These are phyloP conservation scores for Drosophila macrothrix DNA, from an alignment of 2,888 invertebrate species.

Conservation along the genomic window DNA sequence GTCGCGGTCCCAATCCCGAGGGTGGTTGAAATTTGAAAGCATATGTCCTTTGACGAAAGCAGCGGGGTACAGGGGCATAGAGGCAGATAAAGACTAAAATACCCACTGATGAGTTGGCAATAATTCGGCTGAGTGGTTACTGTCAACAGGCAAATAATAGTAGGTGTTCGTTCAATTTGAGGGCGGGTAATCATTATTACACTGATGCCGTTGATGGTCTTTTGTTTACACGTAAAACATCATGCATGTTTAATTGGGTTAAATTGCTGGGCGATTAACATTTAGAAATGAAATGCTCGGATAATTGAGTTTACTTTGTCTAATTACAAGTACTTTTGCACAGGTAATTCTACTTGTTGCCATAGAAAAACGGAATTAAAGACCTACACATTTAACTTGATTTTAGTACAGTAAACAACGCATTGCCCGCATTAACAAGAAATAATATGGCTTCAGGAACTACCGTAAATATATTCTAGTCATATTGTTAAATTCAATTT, in stretches of 20 bases:
- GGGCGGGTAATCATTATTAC: slow-evolving; percentile 63
- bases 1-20: slow-evolving; percentile 10
- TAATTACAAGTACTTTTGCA: slow-evolving; percentile 62
- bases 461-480: not conserved
- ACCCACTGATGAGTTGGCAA: slow-evolving; percentile 78
- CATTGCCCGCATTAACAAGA: not conserved
- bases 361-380: slow-evolving; percentile 23
- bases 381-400: slow-evolving; percentile 8
- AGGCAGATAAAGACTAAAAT: slow-evolving; percentile 72
- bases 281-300: slow-evolving; percentile 70
- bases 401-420: not conserved
- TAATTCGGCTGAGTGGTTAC: slow-evolving; percentile 78
- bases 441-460: not conserved
- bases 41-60: slow-evolving; percentile 59
- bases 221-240: slow-evolving; percentile 75
- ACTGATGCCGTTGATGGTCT: slow-evolving; percentile 61
- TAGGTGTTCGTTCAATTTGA: slow-evolving; percentile 63
- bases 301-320: slow-evolving; percentile 78
- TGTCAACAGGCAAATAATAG: slow-evolving; percentile 78
- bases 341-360: slow-evolving; percentile 25
- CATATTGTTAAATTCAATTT: not conserved
- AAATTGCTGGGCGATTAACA: slow-evolving; percentile 76
- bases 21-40: slow-evolving; percentile 63
- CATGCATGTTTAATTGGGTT: slow-evolving; percentile 78
- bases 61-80: not conserved